Base-by-base conservation (phyloP, 2,888 invertebrate genomes). In the Melitaea athalia region DNA sequence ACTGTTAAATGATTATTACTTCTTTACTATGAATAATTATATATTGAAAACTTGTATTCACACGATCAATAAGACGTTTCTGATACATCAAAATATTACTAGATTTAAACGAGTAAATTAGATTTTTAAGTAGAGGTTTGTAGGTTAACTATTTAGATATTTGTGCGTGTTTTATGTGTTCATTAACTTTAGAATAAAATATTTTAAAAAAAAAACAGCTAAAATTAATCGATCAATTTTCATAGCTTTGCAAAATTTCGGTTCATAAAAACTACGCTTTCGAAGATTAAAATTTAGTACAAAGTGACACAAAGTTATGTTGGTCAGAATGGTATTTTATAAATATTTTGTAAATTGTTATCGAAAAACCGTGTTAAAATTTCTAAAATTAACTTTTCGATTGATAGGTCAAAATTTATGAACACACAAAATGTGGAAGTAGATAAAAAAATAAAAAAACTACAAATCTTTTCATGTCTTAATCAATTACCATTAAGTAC, bases 401-500 rank as follows among this genome's bases (percentile, higher is more conserved):
- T 49, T 49, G 31, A 47, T 45, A 12, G 10, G 47, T 43, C 52
- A 17, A 42, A 55, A 42, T 49, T 64, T 47, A 50, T 15, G 42
- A 59, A 59, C 60, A 52, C 65, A 60, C 59, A 50, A 61, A 59
- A 43, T 49, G 15, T 57, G 49, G 57, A 31, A 55, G 53, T 47
- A 61, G 52, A 59, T 63, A 63, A 31, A 53, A 59, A 53, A 52
- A 59, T 67, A 65, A 68, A 71, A 71, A 72, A 73, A 74, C 72
- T 72, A 72, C 70, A 70, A 72, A 75, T 66, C 64, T 72, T 67
- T 64, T 71, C 62, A 42, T 53, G 53, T 57, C 63, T 68, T 71
- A 70, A 64, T 62, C 42, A 42, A 38, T 81, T 78, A 81, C 77
- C 82, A 77, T 80, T 79, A 77, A 76, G 78, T 76, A 78, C 75